A percentile compares a stretch with the other conserved stretches of the same genome.
Evolutionary conservation across 1,140 invertebrate genomes (phyloP).

Genomic region (Lucilia sericata): DNA sequence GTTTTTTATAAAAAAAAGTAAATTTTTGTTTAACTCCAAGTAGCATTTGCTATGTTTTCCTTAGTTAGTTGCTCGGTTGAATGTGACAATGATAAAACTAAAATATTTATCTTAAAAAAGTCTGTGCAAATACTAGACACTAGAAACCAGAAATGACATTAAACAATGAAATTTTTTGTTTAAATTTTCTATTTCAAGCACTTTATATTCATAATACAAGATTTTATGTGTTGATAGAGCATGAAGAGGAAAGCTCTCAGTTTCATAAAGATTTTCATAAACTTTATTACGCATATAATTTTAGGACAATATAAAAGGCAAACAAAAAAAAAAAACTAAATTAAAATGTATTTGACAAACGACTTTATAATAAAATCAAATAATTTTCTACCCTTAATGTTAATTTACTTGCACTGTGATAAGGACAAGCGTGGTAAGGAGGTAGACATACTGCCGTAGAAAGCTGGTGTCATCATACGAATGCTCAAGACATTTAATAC

Average conservation of each 20-base stretch:
- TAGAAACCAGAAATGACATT: neutral
- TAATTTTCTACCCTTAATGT: neutral
- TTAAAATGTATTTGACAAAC: neutral
- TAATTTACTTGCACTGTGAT: neutral
- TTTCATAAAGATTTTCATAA: neutral
- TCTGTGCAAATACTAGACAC: neutral
- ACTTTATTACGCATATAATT: neutral
- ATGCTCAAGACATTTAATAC: slow-evolving; percentile 9
- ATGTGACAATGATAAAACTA: slow-evolving; percentile 10
- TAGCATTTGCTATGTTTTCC: neutral
- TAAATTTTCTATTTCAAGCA: neutral
- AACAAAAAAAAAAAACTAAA: neutral
- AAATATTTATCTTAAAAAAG: slow-evolving; percentile 14
- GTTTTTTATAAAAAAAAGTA: neutral
- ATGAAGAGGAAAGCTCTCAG: neutral
- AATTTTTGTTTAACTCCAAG: neutral
- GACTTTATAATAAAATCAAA: slow-evolving; percentile 13
- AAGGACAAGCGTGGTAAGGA: neutral
- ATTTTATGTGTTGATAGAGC: neutral
- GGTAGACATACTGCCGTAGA: neutral
- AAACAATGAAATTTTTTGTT: slow-evolving; percentile 2
- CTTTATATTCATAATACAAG: neutral
- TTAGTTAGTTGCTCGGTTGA: neutral
- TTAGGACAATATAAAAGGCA: neutral
- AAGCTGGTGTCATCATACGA: neutral